These are phyloP conservation scores for Drosophila nigrodunni DNA, from an alignment of 1,140 invertebrate genomes.

Conservation along the genomic window DNA sequence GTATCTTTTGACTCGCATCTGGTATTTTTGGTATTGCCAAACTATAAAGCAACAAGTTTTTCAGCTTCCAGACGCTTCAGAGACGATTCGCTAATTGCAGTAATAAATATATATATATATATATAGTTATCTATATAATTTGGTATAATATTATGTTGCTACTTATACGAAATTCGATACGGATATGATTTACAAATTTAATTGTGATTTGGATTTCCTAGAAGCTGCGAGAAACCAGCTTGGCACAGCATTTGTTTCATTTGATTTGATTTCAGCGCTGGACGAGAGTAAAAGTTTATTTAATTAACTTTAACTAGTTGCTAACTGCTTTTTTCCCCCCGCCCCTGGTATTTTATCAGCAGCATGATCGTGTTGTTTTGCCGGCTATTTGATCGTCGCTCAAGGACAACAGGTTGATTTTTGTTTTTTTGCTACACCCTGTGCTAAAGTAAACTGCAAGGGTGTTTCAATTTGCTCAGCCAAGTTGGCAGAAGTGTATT, in stretches of 20 bases:
- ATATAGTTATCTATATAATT: neutral
- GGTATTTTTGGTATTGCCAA: conserved; percentile 29
- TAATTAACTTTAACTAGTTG: conserved; percentile 51
- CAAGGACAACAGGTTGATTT: conserved; percentile 43
- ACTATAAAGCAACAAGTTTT: conserved; percentile 23
- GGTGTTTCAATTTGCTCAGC: too few species aligned
- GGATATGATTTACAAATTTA: conserved; percentile 37
- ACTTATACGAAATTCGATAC: conserved; percentile 24
- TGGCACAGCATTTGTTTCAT: conserved; percentile 3
- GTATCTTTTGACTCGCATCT: conserved; percentile 4
- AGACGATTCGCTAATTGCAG: conserved; percentile 40
- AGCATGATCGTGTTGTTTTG: conserved; percentile 39
- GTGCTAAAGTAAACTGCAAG: too few species aligned
- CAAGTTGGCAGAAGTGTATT: too few species aligned
- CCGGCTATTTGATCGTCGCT: conserved; percentile 30
- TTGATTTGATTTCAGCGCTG: neutral
- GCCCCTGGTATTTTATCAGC: neutral
- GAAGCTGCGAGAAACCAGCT: conserved; percentile 34
- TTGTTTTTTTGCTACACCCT: conserved; percentile 8
- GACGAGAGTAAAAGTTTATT: conserved; percentile 48
- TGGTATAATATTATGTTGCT: neutral
- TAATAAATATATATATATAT: neutral
- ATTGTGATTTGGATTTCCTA: conserved; percentile 29
- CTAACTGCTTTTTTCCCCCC: conserved; percentile 29
- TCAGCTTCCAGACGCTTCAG: conserved; percentile 4